Percentiles rank a stretch among this genome's conserved stretches.
Evolutionary conservation across 2,888 invertebrate species (phyloP).

Genomic region (Marronus borbonicus): DNA sequence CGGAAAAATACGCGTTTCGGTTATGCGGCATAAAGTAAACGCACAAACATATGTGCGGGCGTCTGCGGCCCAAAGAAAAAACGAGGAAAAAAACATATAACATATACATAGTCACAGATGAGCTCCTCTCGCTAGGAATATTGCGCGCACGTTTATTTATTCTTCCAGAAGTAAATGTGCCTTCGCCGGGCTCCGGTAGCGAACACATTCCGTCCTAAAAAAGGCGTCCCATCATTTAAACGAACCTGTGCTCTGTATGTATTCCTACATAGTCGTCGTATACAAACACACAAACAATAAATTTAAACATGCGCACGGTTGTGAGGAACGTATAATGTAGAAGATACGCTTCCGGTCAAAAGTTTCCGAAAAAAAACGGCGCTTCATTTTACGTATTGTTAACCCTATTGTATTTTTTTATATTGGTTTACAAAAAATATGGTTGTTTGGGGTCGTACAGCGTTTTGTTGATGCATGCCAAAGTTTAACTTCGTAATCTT

Average conservation of each 20-base stretch:
- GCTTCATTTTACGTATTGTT: too few species aligned
- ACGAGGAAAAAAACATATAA: conserved; percentile 26
- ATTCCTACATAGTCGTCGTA: conserved; percentile 10
- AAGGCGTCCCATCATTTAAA: conserved; percentile 40
- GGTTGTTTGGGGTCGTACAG: too few species aligned
- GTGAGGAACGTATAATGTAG: conserved; percentile 3
- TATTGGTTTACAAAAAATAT: too few species aligned
- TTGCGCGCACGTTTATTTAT: conserved; percentile 42
- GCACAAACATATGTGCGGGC: conserved; percentile 26
- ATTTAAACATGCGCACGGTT: conserved; percentile 21
- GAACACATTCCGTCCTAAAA: conserved; percentile 31
- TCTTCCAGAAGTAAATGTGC: conserved; percentile 36
- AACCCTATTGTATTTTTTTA: too few species aligned
- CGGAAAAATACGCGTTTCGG: conserved; percentile 33
- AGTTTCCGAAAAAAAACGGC: neutral
- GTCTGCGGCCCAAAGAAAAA: conserved; percentile 33
- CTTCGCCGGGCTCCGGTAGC: conserved; percentile 20
- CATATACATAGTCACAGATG: conserved; percentile 38
- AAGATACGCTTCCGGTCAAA: conserved; percentile 17
- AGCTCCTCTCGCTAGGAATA: conserved; percentile 36
- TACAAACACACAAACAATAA: conserved; percentile 34
- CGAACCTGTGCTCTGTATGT: conserved; percentile 32
- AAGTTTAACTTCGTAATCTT: too few species aligned
- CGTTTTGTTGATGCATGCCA: too few species aligned
- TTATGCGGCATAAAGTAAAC: conserved; percentile 43